Percentiles rank a stretch among this genome's conserved stretches.
These are phyloP conservation scores for Remorina albescens DNA, from an alignment of 2,797 vertebrate genomes.

Conservation along the genomic window DNA sequence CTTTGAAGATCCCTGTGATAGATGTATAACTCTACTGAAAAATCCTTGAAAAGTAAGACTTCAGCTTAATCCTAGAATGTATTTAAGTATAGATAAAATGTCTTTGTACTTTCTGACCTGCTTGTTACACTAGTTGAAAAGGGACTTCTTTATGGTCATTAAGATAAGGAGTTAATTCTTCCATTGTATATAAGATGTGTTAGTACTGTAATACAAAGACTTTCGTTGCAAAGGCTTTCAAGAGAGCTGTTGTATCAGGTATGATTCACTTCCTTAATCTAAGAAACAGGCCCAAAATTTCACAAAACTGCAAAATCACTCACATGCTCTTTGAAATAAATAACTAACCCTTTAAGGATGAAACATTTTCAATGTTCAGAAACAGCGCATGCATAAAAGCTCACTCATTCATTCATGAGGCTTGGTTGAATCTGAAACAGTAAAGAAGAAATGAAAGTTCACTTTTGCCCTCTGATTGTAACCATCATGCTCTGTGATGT, in stretches of 20 bases:
- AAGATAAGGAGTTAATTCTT: background rate
- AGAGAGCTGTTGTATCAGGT: background rate
- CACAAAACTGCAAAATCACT: conserved; percentile 18
- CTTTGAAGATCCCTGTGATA: too few species aligned
- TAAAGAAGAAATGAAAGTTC: conserved; percentile 19
- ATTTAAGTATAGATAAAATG: too few species aligned
- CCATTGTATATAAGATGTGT: background rate
- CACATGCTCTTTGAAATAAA: conserved; percentile 45
- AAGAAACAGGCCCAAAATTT: conserved; percentile 43
- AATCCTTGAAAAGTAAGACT: too few species aligned
- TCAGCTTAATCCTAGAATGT: too few species aligned
- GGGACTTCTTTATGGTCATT: background rate
- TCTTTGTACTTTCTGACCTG: too few species aligned
- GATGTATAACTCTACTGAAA: background rate
- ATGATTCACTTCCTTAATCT: background rate
- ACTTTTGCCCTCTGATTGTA: conserved; percentile 20
- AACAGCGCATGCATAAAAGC: conserved; percentile 47
- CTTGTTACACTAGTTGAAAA: background rate
- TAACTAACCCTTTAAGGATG: background rate
- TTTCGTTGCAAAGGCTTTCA: too few species aligned
- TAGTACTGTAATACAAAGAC: background rate
- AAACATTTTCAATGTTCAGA: conserved; percentile 23
- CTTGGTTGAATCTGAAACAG: conserved; percentile 62
- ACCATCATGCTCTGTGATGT: conserved; percentile 67
- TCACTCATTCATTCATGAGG: conserved; percentile 62